Percentiles rank a stretch among this genome's conserved stretches.
phyloP scores from a whole-genome alignment of 2,113 vertebrate genomes.

The Leptodactylus fuscus region DNA sequence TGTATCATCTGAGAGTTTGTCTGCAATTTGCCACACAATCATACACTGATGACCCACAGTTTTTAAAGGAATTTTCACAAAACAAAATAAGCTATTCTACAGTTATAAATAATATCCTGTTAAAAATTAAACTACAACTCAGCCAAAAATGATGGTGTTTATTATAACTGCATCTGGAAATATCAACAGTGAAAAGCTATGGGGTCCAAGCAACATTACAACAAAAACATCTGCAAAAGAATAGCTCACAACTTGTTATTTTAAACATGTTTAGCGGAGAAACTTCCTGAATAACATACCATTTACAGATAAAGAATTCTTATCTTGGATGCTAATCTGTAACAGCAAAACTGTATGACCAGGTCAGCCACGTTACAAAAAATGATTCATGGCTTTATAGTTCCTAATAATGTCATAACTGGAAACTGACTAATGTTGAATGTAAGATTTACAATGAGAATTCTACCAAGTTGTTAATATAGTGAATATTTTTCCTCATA shows the following conservation, averaged over 20 bases:
- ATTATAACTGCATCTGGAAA: constrained; percentile 56
- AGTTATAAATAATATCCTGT: constrained; percentile 48
- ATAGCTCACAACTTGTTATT: constrained; percentile 33
- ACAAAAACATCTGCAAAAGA: constrained; percentile 37
- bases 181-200: constrained; percentile 54
- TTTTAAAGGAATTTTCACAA: constrained; percentile 41
- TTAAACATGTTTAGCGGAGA: constrained; percentile 49
- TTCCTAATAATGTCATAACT: background rate
- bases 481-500: no score
- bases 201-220: constrained; percentile 56
- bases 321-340: constrained; percentile 56
- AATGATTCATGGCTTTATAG: constrained; percentile 5
- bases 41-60: constrained; percentile 30
- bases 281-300: constrained; percentile 60
- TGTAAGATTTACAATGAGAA: no score
- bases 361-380: constrained; percentile 46
- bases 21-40: constrained; percentile 47
- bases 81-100: constrained; percentile 57
- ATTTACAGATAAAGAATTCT: constrained; percentile 53
- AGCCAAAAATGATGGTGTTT: constrained; percentile 57
- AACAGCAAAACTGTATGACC: constrained; percentile 48
- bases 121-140: constrained; percentile 50
- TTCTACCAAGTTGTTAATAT: no score
- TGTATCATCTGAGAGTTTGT: constrained; percentile 37
- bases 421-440: background rate